Base-by-base conservation (phyloP, 92 coral and sea anemone species). In the Actinostola sp. region DNA sequence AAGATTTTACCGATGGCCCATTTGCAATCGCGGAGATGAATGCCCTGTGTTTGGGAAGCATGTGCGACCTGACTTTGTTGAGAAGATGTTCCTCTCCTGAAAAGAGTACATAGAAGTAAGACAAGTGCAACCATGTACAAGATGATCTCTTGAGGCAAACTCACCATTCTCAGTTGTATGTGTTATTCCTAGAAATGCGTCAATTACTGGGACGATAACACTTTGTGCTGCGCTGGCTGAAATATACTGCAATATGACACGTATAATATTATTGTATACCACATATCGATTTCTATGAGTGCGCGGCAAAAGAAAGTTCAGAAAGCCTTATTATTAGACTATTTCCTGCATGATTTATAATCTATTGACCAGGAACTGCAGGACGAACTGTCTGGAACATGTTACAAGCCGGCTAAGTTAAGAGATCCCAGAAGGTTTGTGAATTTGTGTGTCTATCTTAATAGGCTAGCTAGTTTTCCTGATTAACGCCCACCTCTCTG, bases 221-320 rank as follows among this genome's bases (percentile, higher is more conserved):
- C 92, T 81, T 70, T 93, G 76, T 8, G 97, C 98, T 3, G 93
- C 97, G 67, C 97, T 90, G 3, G 92, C 93, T 21, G 97, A 97
- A 44, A 82, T 52, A 68, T 61, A 88, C 98, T 93, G 29, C 11
- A 16, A 74, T 5, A 70, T 10, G 56, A 36, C 42, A 4, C 4
- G 6, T 11, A n/a, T n/a, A n/a, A n/a, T n/a, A n/a, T n/a, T n/a
- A n/a, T n/a, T n/a, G n/a, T n/a, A n/a, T n/a, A n/a, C n/a, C n/a
- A n/a, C n/a, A n/a, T n/a, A n/a, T n/a, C n/a, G n/a, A n/a, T n/a
- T n/a, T n/a, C n/a, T n/a, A n/a, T n/a, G n/a, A n/a, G n/a, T n/a
- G n/a, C n/a, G n/a, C n/a, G n/a, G n/a, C n/a, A n/a, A n/a, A n/a
- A n/a, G n/a, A n/a, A n/a, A n/a, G n/a, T n/a, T n/a, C n/a, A n/a